phyloP scores from a whole-genome alignment of 2,797 vertebrate genomes.

The Pachyuromys duprasi region DNA sequence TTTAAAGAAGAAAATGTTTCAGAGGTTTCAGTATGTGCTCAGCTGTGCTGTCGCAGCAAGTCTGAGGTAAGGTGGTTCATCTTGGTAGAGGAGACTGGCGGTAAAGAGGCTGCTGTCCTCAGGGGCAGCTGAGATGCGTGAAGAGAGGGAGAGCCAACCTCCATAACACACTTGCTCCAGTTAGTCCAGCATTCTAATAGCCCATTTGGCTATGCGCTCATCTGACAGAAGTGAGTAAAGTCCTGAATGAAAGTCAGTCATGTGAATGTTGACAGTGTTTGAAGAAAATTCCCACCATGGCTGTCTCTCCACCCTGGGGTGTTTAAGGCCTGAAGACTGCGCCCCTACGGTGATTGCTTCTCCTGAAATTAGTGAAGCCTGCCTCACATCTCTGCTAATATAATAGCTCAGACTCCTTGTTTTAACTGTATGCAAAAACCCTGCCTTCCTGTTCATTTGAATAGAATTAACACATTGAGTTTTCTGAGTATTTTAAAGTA shows the following conservation, averaged over 20 bases:
- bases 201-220: no score
- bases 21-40: neutral
- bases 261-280: no score
- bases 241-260: neutral
- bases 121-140: neutral
- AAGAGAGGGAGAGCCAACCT: neutral
- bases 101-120: neutral
- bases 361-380: neutral
- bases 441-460: neutral
- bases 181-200: neutral
- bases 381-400: neutral
- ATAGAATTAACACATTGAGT: neutral
- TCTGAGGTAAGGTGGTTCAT: neutral
- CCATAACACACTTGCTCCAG: no score
- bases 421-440: no score
- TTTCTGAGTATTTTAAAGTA: neutral
- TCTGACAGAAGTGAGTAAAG: neutral
- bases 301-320: no score
- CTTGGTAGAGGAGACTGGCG: neutral
- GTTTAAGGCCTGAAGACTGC: neutral
- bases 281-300: no score
- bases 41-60: neutral
- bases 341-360: neutral
- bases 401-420: neutral
- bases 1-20: neutral